Conservation (phyloP, 2,797 vertebrate genomes). For the Sternotherus odoratus region DNA sequence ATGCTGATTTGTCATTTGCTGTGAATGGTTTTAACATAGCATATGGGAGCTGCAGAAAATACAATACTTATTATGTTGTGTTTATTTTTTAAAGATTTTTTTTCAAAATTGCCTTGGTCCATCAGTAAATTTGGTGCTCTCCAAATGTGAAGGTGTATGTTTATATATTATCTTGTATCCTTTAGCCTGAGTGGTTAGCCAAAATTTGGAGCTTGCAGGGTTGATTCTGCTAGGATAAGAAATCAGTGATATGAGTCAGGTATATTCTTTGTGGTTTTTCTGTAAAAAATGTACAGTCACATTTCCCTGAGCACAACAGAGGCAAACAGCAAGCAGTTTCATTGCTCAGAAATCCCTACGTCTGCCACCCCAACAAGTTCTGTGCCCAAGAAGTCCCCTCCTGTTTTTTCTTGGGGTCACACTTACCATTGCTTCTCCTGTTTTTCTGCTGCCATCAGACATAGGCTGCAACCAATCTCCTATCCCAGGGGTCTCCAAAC, state of each 20-base stretch:
- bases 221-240: not conserved
- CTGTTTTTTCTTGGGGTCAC: not conserved
- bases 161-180: slow-evolving; percentile 1
- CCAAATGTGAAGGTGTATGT: not conserved
- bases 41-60: not conserved
- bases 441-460: not conserved
- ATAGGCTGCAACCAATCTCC: not conserved
- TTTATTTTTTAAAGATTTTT: not conserved
- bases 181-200: not conserved
- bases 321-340: not conserved
- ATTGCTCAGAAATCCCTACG: not conserved
- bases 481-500: too few species aligned
- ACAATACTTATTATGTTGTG: not conserved
- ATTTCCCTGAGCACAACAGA: not conserved
- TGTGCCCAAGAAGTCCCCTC: not conserved
- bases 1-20: not conserved
- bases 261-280: not conserved
- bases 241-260: not conserved
- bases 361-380: not conserved
- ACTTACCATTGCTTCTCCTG: not conserved
- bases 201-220: not conserved
- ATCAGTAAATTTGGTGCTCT: not conserved
- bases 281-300: not conserved
- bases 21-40: not conserved
- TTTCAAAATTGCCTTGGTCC: not conserved